Conservation (phyloP, 2,113 vertebrate genomes). For the Bagarius yarrelli region DNA sequence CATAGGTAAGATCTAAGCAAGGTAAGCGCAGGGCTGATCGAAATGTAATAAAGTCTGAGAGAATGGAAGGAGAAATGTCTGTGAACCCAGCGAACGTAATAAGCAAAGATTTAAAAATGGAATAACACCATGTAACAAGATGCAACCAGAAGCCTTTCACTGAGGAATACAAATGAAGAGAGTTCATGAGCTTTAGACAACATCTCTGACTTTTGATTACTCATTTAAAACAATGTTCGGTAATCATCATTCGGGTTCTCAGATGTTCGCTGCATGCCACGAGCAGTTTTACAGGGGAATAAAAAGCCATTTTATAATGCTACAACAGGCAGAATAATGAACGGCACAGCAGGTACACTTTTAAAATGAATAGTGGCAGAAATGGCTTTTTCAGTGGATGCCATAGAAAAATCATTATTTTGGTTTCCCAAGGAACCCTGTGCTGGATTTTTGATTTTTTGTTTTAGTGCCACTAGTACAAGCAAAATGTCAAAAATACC, state of each 20-base stretch:
- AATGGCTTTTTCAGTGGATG: background rate
- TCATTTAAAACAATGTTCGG: background rate
- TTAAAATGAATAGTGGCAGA: conserved; percentile 11
- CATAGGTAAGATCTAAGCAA: background rate
- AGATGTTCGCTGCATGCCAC: background rate
- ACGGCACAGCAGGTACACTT: background rate
- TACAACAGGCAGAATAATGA: conserved; percentile 1
- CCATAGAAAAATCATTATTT: background rate
- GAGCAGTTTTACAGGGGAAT: background rate
- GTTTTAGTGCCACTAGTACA: background rate
- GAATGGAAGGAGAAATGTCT: background rate
- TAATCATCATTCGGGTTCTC: background rate
- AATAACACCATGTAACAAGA: background rate
- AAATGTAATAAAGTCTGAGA: background rate
- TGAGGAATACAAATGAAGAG: background rate
- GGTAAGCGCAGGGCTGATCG: background rate
- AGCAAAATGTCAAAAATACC: background rate
- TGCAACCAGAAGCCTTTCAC: background rate
- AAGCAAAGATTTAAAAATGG: background rate
- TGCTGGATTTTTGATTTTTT: background rate
- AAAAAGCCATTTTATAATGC: conserved; percentile 5
- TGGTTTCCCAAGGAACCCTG: background rate
- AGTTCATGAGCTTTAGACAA: background rate
- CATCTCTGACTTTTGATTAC: background rate
- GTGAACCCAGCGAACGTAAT: background rate